Base-by-base conservation (phyloP, 2,113 vertebrate species). In the Platichthys flesus region DNA sequence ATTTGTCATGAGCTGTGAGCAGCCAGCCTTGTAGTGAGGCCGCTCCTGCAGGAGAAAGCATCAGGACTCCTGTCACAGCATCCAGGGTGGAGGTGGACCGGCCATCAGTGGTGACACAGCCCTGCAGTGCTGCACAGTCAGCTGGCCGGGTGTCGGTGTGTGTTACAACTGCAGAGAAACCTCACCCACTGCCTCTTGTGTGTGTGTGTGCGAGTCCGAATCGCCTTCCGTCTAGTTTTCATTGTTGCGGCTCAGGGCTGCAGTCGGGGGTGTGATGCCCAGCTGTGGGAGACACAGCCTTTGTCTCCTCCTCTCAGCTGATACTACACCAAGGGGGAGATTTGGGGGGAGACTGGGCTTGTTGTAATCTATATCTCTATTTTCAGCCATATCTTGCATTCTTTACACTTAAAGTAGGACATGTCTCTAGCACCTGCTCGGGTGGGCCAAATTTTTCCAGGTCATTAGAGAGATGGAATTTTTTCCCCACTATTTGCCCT, bases 221-320 rank as follows among this genome's bases (percentile, higher is more conserved):
- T 82, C 54, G 87, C 76, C 80, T 79, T 81, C 78, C 72, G 75
- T 76, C 75, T 72, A 67, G 55, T 72, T 67, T 71, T 79, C 87
- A 91, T 93, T 92, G 93, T 90, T 92, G 85, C 83, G 56, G 85
- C 85, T 71, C 72, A 16, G 76, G 51, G 68, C 87, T 89, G 83
- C 85, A 85, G 80, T 81, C 71, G 71, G 81, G 89, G 81, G 88
- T 88, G 91, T 83, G 79, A 65, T 84, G 80, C 84, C 84, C 60
- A 69, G 75, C 68, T 69, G 74, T 79, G 71, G 85, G 69, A 83
- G 85, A 88, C 85, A 64, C 83, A 74, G 85, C 79, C 87, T 92
- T 94, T 93, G 92, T 93, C 86, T 91, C 61, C 23, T 74, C 82
- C 76, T 24, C 66, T 85, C 60, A 70, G 63, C 63, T 72, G 67